Conservation (phyloP, 2,888 invertebrate genomes). For the Rhagophthalmus giganteus region DNA sequence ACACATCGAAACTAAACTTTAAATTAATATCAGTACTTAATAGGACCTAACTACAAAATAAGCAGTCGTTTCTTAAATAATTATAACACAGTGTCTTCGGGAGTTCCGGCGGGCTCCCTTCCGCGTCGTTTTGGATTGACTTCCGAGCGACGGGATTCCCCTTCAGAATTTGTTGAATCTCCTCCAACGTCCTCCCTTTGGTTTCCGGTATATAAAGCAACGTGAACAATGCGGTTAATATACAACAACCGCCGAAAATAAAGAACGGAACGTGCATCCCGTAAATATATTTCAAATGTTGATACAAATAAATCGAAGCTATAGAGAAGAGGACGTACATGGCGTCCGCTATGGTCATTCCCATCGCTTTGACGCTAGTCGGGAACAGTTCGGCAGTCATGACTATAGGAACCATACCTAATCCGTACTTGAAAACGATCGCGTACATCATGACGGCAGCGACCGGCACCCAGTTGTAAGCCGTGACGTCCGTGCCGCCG, state of each 20-base stretch:
- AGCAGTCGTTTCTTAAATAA: not conserved
- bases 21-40: not conserved
- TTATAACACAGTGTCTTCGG: not conserved
- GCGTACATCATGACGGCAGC: constrained; percentile 50
- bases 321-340: constrained; percentile 48
- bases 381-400: constrained; percentile 53
- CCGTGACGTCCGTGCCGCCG: constrained; percentile 38
- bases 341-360: constrained; percentile 51
- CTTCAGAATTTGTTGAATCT: constrained; percentile 52
- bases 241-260: constrained; percentile 45
- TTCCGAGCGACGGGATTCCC: constrained; percentile 28
- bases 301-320: constrained; percentile 46
- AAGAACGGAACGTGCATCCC: constrained; percentile 50
- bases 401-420: constrained; percentile 52
- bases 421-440: constrained; percentile 48
- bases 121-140: not conserved
- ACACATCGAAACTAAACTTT: not conserved
- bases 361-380: constrained; percentile 52
- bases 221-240: constrained; percentile 47
- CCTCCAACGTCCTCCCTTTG: constrained; percentile 51
- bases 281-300: constrained; percentile 38
- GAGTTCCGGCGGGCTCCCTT: not conserved
- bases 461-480: constrained; percentile 50
- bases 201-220: constrained; percentile 49
- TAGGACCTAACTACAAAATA: not conserved